phyloP scores from a whole-genome alignment of 2,113 vertebrate genomes.

The Willisornis vidua region DNA sequence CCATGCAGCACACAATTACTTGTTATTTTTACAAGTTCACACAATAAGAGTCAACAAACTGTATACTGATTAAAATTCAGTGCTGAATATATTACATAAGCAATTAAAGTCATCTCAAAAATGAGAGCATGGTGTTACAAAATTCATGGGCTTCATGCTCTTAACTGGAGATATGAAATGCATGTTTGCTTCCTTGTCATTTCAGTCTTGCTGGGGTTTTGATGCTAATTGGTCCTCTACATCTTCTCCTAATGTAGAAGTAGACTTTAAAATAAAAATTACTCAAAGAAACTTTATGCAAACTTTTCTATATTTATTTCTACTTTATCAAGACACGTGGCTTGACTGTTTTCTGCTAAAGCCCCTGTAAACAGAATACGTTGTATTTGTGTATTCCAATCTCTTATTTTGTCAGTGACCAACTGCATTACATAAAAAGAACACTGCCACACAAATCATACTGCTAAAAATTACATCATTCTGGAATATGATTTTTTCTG shows the following conservation, averaged over 20 bases:
- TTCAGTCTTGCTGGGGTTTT: background rate
- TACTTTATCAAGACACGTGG: background rate
- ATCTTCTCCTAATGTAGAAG: background rate
- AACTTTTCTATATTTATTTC: background rate
- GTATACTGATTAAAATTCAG: slow-evolving; percentile 42
- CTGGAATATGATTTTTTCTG: slow-evolving; percentile 2
- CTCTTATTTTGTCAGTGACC: slow-evolving; percentile 58
- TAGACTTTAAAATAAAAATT: background rate
- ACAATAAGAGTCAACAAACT: slow-evolving; percentile 40
- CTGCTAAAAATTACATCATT: slow-evolving; percentile 45
- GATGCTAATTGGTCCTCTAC: background rate
- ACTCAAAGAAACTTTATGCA: background rate
- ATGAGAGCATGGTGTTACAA: background rate
- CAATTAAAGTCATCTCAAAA: background rate
- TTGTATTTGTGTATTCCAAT: slow-evolving; percentile 36
- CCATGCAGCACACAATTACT: slow-evolving; percentile 16
- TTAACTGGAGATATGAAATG: background rate
- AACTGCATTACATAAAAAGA: slow-evolving; percentile 34
- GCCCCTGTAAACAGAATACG: background rate
- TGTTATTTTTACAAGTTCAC: slow-evolving; percentile 50
- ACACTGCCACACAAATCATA: slow-evolving; percentile 22
- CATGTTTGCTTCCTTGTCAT: background rate
- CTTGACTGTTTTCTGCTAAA: background rate
- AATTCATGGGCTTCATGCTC: background rate
- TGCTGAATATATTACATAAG: slow-evolving; percentile 8